A percentile compares a stretch with the other conserved stretches of the same genome.
phyloP scores from a whole-genome alignment of 2,113 vertebrate species.

The Sapayoa aenigma region DNA sequence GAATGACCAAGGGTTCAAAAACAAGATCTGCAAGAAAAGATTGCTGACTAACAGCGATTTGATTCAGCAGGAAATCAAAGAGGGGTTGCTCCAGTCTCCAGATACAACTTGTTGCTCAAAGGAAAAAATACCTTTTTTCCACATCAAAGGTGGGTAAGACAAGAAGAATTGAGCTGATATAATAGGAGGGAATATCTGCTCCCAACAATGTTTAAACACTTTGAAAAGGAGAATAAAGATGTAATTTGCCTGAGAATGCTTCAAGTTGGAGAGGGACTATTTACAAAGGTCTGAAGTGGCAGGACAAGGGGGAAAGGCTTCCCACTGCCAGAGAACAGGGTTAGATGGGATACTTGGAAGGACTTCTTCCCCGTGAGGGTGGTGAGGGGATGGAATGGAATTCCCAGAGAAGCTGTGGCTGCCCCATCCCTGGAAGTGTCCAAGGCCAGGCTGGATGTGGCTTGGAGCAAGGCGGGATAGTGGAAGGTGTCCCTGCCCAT shows the following conservation, averaged over 20 bases:
- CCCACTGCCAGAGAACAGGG: neutral
- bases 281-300: neutral
- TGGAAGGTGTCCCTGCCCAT: neutral
- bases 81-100: neutral
- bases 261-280: neutral
- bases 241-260: neutral
- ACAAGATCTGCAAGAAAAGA: fast-evolving
- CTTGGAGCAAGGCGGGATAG: neutral
- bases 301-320: neutral
- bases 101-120: neutral
- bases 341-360: neutral
- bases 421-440: neutral
- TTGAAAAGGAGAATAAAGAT: neutral
- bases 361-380: neutral
- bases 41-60: fast-evolving
- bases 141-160: neutral
- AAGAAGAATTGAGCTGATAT: neutral
- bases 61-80: neutral
- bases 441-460: neutral
- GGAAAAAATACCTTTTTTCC: fast-evolving
- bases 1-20: neutral
- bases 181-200: neutral
- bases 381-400: neutral
- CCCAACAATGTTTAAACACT: neutral
- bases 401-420: neutral